phyloP scores from a whole-genome alignment of 2,797 vertebrate species.

The Schizopygopsis malacanthus region DNA sequence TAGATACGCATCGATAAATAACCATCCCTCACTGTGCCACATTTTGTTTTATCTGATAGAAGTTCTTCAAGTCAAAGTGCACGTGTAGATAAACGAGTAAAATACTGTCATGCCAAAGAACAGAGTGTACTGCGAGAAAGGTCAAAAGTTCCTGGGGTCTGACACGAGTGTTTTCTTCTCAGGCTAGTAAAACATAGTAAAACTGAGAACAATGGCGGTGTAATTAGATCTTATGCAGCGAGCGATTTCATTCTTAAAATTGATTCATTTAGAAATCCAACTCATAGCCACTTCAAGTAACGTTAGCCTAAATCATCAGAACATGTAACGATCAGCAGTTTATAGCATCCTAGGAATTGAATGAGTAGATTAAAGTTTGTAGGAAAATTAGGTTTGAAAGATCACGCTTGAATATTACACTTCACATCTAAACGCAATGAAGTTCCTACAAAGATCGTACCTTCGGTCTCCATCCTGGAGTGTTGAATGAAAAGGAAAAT shows the following conservation, averaged over 20 bases:
- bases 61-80: neutral
- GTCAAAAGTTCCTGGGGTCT: constrained; percentile 45
- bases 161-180: constrained; percentile 15
- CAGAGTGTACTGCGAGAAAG: constrained; percentile 20
- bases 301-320: neutral
- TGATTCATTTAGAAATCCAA: neutral
- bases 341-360: neutral
- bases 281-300: neutral
- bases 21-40: neutral
- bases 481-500: constrained; percentile 49
- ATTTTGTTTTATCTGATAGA: neutral
- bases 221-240: neutral
- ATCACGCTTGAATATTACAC: no score
- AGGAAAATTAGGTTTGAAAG: neutral
- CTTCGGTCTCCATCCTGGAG: constrained; percentile 42
- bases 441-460: constrained; percentile 38
- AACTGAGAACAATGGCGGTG: neutral
- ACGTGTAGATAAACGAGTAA: neutral
- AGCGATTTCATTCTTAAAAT: neutral
- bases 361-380: neutral
- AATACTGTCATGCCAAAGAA: constrained; percentile 16
- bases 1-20: neutral
- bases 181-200: neutral
- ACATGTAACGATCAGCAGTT: neutral
- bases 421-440: neutral